Evolutionary conservation across 2,888 invertebrate species (phyloP).

Genomic region (Pristionchus arcanus): DNA sequence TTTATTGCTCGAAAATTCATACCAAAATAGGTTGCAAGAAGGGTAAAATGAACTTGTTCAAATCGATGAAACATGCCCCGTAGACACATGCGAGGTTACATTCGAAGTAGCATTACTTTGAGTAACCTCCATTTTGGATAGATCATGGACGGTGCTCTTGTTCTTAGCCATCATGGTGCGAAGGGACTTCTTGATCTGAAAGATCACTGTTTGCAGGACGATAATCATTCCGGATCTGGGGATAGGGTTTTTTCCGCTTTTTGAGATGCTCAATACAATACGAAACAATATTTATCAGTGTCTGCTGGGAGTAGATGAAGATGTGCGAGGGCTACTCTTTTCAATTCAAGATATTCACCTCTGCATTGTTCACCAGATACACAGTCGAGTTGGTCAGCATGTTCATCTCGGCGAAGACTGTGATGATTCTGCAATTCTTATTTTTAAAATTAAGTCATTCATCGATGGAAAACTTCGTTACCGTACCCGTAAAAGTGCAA

Average conservation of each 20-base stretch:
- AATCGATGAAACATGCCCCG: neutral
- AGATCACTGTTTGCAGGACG: neutral
- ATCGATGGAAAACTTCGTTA: neutral
- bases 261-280: neutral
- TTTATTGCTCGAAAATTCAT: neutral
- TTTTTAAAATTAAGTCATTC: neutral
- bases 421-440: slow-evolving; percentile 60
- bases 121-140: neutral
- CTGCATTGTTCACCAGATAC: slow-evolving; percentile 63
- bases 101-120: neutral
- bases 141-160: neutral
- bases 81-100: neutral
- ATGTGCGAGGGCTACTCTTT: no score
- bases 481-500: neutral
- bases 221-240: neutral
- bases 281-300: neutral
- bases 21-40: neutral
- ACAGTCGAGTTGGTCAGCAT: slow-evolving; percentile 64
- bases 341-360: slow-evolving; percentile 53
- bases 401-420: slow-evolving; percentile 63
- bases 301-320: no score
- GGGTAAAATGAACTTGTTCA: neutral
- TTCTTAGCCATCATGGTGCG: neutral
- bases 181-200: slow-evolving; percentile 17
- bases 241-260: neutral